Evolutionary conservation across 2,797 vertebrate genomes (phyloP).

Genomic region (Sebastes vulpes): DNA sequence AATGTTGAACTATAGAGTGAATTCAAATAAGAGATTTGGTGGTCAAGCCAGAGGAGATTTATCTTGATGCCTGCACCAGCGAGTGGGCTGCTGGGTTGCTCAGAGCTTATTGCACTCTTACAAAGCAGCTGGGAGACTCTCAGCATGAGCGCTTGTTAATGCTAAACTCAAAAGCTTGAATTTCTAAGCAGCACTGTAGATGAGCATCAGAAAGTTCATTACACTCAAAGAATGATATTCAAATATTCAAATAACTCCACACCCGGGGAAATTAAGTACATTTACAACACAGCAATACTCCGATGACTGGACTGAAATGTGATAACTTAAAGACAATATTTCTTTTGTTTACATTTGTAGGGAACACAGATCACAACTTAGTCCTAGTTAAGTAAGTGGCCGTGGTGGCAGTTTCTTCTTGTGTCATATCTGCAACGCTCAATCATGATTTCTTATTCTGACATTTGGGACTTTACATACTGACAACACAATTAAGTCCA

Average conservation of each 20-base stretch:
- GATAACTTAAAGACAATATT: slow-evolving; percentile 1
- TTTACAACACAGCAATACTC: slow-evolving; percentile 21
- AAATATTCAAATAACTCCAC: slow-evolving; percentile 59
- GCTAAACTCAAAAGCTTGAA: slow-evolving; percentile 61
- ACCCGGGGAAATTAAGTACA: slow-evolving; percentile 12
- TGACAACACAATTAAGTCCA: background rate
- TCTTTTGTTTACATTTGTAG: slow-evolving; percentile 31
- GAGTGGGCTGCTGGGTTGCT: slow-evolving; percentile 60
- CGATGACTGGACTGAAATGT: background rate
- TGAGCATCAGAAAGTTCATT: slow-evolving; percentile 69
- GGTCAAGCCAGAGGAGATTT: slow-evolving; percentile 54
- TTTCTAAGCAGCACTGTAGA: slow-evolving; percentile 56
- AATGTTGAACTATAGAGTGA: slow-evolving; percentile 29
- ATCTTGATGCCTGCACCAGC: slow-evolving; percentile 46
- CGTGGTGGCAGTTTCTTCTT: background rate
- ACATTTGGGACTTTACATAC: background rate
- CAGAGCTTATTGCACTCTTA: slow-evolving; percentile 61
- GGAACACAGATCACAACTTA: slow-evolving; percentile 12
- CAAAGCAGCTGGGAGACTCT: slow-evolving; percentile 67
- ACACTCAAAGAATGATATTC: slow-evolving; percentile 38
- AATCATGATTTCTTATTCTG: background rate
- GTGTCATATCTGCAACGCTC: background rate
- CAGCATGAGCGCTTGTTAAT: slow-evolving; percentile 70
- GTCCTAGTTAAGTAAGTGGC: background rate
- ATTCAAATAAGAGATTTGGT: slow-evolving; percentile 53